Evolutionary conservation across 2,888 invertebrate genomes (phyloP).

Genomic region (Yponomeuta evonymella): DNA sequence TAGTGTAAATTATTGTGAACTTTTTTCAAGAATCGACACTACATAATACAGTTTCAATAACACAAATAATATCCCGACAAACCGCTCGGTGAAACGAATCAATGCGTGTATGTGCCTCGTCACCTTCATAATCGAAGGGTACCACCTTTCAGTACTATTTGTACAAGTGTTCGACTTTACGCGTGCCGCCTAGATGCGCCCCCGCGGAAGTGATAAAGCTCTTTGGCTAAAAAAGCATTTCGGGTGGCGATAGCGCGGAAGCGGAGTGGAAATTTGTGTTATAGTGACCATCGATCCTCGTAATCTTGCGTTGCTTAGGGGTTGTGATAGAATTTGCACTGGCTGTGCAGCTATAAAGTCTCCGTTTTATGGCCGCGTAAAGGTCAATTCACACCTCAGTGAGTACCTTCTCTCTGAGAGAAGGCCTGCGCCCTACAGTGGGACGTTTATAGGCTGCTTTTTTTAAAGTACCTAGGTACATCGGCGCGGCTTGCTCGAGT

Average conservation of each 20-base stretch:
- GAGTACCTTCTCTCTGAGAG: background rate
- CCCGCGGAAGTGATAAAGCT: slow-evolving; percentile 75
- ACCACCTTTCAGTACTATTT: background rate
- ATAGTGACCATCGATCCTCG: slow-evolving; percentile 34
- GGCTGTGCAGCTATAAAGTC: slow-evolving; percentile 29
- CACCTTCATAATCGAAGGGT: background rate
- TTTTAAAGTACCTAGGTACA: too few species aligned
- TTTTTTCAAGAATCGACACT: background rate
- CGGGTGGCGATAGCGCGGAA: slow-evolving; percentile 67
- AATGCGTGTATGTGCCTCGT: background rate
- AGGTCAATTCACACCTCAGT: background rate
- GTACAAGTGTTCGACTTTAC: slow-evolving; percentile 2
- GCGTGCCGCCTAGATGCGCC: slow-evolving; percentile 26
- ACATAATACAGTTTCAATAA: background rate
- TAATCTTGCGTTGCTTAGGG: slow-evolving; percentile 45
- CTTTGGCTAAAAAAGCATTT: slow-evolving; percentile 72
- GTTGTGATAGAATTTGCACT: slow-evolving; percentile 28
- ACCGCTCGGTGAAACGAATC: background rate
- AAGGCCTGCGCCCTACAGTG: too few species aligned
- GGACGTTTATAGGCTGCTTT: too few species aligned
- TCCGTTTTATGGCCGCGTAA: background rate
- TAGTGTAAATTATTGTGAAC: too few species aligned
- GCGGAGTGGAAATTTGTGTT: slow-evolving; percentile 54
- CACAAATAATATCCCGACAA: background rate
- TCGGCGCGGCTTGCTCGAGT: background rate